Percentiles rank a stretch among this genome's conserved stretches.
phyloP scores from a whole-genome alignment of 2,113 vertebrate genomes.

The Marmota flaviventris region DNA sequence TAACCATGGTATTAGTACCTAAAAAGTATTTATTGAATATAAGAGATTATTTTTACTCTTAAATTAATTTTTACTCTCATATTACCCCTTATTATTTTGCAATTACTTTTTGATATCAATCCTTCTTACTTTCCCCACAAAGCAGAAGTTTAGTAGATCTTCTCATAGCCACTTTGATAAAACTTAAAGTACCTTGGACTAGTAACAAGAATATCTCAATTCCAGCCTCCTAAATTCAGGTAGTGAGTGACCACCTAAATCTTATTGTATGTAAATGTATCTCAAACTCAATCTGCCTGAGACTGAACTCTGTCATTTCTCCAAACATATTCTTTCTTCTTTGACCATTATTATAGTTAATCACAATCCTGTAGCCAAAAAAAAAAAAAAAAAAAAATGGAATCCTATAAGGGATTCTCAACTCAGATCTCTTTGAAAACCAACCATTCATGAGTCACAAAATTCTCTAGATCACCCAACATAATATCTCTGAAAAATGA shows the following conservation, averaged over 20 bases:
- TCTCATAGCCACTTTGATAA: neutral
- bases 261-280: neutral
- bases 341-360: neutral
- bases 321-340: neutral
- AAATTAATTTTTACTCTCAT: neutral
- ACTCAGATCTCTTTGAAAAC: neutral
- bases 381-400: neutral
- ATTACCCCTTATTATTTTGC: neutral
- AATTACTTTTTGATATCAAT: neutral
- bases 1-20: neutral
- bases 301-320: neutral
- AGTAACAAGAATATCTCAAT: neutral
- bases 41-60: neutral
- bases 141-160: neutral
- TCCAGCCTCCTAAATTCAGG: neutral
- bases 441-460: neutral
- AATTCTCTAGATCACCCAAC: neutral
- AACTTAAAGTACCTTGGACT: neutral
- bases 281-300: neutral
- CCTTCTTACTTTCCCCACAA: neutral
- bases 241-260: neutral
- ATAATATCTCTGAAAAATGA: neutral
- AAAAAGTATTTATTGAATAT: neutral
- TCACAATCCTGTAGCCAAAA: neutral
- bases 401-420: neutral